Base-by-base conservation (phyloP, 2,888 invertebrate species). In the Smittia sp. region DNA sequence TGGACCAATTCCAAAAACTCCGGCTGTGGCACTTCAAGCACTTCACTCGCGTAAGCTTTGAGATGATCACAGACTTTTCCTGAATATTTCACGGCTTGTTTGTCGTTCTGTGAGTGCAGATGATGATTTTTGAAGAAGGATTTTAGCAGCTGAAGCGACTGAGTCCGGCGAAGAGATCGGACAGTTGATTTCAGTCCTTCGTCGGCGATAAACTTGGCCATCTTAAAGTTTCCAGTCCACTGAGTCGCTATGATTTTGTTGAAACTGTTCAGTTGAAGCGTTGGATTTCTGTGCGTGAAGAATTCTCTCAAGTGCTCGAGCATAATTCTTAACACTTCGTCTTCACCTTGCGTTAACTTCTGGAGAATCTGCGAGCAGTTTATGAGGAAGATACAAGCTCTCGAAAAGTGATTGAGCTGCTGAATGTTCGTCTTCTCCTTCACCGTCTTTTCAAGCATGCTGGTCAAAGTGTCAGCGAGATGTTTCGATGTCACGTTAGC, bases 61-160 rank as follows among this genome's bases (percentile, higher is more conserved):
- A 80, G 69, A 6, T 68, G 25, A 11, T 76, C 76, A 75, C 79
- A 79, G 58, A 80, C 77, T 58, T 73, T 74, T 20, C 76, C 77
- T 4, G 78, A 74, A 22, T 76, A 72, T 70, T 77, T 77, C 70
- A 76, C 77, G 0, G 78, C 52, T 0, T 46, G 32, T 7, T 76
- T 75, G 15, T 75, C 74, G 58, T 79, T 75, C 25, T 76, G 75
- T 58, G 76, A 77, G n/a, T 79, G 77, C 1, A 80, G 74, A 62
- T 78, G 77, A 70, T 77, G 80, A 76, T 89, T 87, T 66, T 84
- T 84, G 79, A 89, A 91, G 76, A 90, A 88, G 1, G 86, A 83
- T n/a, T 84, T 82, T 63, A 91, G 79, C 74, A 91, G 81, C 77
- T 90, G 89, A 1, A 89, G 77, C 0, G 89, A 89, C 81, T 91